A percentile compares a stretch with the other conserved stretches of the same genome.
phyloP scores from a whole-genome alignment of 2,113 vertebrate species.

The Aegithalos caudatus region DNA sequence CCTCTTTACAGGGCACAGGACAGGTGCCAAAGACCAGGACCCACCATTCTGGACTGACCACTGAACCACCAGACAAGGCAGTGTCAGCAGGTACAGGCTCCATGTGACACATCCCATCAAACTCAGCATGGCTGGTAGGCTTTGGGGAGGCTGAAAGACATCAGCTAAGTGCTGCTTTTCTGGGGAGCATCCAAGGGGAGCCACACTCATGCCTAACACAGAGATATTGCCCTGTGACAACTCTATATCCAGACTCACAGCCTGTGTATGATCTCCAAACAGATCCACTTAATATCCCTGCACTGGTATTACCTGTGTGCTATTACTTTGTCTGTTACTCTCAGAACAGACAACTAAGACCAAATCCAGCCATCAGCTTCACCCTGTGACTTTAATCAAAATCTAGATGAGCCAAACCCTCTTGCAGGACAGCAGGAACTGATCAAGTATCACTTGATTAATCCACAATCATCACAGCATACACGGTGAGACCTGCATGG shows the following conservation, averaged over 20 bases:
- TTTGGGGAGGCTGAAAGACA: not conserved
- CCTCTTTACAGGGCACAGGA: not conserved
- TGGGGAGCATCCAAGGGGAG: accelerated
- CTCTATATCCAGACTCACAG: not conserved
- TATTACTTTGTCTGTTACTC: not conserved
- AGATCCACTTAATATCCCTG: not conserved
- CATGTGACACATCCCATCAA: not conserved
- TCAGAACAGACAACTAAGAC: not conserved
- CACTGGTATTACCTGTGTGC: not conserved
- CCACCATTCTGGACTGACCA: accelerated
- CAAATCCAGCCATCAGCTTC: not conserved
- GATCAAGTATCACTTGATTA: not conserved
- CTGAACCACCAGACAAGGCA: not conserved
- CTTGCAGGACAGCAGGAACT: not conserved
- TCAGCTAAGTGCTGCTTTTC: not conserved
- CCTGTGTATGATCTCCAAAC: not conserved
- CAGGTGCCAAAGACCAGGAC: not conserved
- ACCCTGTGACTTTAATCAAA: not conserved
- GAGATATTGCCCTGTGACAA: not conserved
- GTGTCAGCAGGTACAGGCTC: not conserved
- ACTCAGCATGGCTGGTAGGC: not conserved
- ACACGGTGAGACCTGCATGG: not conserved
- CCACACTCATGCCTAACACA: not conserved
- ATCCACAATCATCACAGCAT: not conserved
- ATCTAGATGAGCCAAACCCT: not conserved